These are phyloP conservation scores for Empidonax traillii DNA, from an alignment of 2,113 vertebrate genomes.

Conservation along the genomic window DNA sequence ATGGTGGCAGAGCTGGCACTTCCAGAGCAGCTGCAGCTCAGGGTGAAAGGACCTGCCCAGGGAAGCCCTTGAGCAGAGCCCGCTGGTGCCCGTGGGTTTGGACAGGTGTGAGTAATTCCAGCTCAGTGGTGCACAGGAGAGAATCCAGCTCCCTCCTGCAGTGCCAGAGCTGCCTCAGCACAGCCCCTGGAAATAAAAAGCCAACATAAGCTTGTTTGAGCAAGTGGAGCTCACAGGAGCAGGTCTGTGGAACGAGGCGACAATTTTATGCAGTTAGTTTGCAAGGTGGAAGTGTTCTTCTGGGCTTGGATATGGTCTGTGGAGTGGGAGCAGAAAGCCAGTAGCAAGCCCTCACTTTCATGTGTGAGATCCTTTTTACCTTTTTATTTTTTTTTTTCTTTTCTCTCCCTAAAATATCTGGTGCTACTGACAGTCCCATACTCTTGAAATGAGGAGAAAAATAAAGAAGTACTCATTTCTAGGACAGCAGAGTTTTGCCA, in stretches of 20 bases:
- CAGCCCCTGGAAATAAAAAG: slow-evolving; percentile 9
- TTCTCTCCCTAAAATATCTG: neutral
- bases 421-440: neutral
- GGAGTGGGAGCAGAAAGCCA: slow-evolving; percentile 16
- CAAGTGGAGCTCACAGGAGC: neutral
- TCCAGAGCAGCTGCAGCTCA: neutral
- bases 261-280: slow-evolving; percentile 49
- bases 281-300: slow-evolving; percentile 42
- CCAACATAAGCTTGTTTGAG: neutral
- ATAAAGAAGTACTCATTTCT: neutral
- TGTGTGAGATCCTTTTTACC: neutral
- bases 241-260: slow-evolving; percentile 36
- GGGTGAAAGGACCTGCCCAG: neutral
- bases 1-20: neutral
- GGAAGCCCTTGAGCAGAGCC: neutral
- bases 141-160: neutral
- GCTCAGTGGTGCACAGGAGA: slow-evolving; percentile 5
- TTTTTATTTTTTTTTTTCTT: neutral
- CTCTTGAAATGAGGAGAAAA: neutral
- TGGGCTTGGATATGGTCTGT: neutral
- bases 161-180: slow-evolving; percentile 10
- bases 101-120: slow-evolving; percentile 9
- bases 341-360: slow-evolving; percentile 6
- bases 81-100: neutral
- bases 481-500: neutral